These are phyloP conservation scores for Unio delphinus DNA, from an alignment of 2,888 invertebrate species.

Conservation along the genomic window DNA sequence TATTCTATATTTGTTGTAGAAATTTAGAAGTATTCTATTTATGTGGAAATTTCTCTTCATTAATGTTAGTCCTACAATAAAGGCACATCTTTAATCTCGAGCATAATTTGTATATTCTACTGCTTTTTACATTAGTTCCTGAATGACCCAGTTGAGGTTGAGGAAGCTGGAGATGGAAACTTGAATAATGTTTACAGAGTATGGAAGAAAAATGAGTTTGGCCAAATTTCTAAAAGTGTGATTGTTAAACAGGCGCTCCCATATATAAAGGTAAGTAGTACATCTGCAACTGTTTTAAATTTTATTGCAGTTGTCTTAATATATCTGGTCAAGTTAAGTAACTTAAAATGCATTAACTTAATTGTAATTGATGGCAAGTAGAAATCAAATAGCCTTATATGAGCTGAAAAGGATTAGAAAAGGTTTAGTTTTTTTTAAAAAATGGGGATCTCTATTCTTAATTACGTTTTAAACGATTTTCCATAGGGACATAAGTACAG, in stretches of 20 bases:
- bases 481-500: too few relatives aligned
- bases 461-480: neutral
- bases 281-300: neutral
- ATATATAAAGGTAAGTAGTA: slow-evolving; percentile 46
- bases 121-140: too few relatives aligned
- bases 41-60: too few relatives aligned
- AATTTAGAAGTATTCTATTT: too few relatives aligned
- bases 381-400: neutral
- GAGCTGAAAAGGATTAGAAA: neutral
- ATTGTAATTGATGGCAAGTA: neutral
- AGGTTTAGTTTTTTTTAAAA: neutral
- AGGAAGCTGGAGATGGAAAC: slow-evolving; percentile 50
- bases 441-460: neutral
- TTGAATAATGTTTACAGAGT: slow-evolving; percentile 46
- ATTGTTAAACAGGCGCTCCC: slow-evolving; percentile 53
- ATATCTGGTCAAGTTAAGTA: neutral
- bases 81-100: too few relatives aligned
- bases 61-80: too few relatives aligned
- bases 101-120: neutral
- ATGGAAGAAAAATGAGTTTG: slow-evolving; percentile 6
- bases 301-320: neutral
- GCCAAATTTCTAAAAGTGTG: slow-evolving; percentile 17
- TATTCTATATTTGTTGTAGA: too few relatives aligned
- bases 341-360: neutral
- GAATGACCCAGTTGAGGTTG: slow-evolving; percentile 11